Conservation (phyloP, 2,113 vertebrate genomes). For the Phaethon lepturus region DNA sequence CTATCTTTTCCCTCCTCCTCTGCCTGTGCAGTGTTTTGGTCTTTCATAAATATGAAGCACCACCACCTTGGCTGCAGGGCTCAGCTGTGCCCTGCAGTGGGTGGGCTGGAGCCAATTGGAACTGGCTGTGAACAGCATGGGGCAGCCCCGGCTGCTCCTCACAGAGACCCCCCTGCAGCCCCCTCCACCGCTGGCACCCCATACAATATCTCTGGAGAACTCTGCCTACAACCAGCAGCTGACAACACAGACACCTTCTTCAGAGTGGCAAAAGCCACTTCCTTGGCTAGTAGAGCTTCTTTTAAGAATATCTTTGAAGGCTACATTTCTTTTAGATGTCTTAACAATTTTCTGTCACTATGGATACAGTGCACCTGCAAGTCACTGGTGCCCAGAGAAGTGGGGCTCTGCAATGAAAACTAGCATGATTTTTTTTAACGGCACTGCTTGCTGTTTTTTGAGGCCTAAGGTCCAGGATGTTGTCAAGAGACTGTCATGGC, state of each 20-base stretch:
- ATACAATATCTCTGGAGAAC: neutral
- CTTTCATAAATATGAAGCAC: accelerated
- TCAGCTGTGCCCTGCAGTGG: accelerated
- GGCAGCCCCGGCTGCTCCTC: neutral
- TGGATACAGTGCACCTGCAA: neutral
- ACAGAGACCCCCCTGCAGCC: accelerated
- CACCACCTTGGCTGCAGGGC: accelerated
- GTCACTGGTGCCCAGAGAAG: neutral
- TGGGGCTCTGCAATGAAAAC: neutral
- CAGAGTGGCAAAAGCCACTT: neutral
- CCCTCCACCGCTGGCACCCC: accelerated
- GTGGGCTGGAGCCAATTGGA: accelerated
- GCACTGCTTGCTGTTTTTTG: neutral
- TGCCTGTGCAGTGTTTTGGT: neutral
- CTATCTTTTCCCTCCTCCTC: neutral
- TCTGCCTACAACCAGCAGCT: neutral
- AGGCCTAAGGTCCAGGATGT: neutral
- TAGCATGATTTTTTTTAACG: neutral
- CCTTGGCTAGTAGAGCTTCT: neutral
- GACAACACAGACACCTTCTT: neutral
- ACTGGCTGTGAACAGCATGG: neutral
- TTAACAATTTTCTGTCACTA: neutral
- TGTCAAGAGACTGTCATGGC: neutral
- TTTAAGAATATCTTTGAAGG: neutral
- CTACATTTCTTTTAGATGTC: neutral